Evolutionary conservation across 2,888 invertebrate species (phyloP).

Genomic region (Clunio marinus): DNA sequence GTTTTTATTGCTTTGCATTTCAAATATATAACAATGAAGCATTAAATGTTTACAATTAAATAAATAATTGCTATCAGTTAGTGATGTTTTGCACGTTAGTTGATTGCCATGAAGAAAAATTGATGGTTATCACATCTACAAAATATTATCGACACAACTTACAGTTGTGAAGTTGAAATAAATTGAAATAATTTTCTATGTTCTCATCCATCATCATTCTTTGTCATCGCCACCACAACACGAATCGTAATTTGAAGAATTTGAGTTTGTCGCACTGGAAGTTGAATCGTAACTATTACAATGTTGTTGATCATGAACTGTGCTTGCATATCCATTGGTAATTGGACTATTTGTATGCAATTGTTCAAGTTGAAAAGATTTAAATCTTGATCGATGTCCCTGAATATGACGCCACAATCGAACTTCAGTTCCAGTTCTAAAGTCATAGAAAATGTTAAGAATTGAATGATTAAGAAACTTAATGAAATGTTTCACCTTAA

Average conservation of each 20-base stretch:
- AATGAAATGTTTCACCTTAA: constrained; percentile 60
- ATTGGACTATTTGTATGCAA: background rate
- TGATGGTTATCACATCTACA: background rate
- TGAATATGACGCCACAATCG: constrained; percentile 79
- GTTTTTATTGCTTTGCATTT: too few species aligned
- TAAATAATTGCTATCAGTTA: too few species aligned
- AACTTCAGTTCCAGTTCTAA: constrained; percentile 76
- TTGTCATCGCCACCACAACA: background rate
- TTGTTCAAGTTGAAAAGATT: constrained; percentile 42
- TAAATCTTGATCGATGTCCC: constrained; percentile 53
- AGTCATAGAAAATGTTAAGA: constrained; percentile 42
- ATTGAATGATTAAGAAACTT: constrained; percentile 36
- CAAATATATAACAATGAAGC: too few species aligned
- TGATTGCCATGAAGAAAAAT: too few species aligned
- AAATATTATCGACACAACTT: background rate
- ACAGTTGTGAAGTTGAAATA: background rate
- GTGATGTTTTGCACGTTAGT: background rate
- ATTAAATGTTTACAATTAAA: too few species aligned
- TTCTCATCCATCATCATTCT: background rate
- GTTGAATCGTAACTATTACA: constrained; percentile 41
- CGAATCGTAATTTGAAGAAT: background rate
- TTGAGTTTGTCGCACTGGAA: constrained; percentile 32
- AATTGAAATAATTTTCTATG: background rate
- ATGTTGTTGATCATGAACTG: constrained; percentile 20
- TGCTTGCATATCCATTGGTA: background rate